phyloP scores from a whole-genome alignment of 2,113 vertebrate species.

The Microcebus murinus region DNA sequence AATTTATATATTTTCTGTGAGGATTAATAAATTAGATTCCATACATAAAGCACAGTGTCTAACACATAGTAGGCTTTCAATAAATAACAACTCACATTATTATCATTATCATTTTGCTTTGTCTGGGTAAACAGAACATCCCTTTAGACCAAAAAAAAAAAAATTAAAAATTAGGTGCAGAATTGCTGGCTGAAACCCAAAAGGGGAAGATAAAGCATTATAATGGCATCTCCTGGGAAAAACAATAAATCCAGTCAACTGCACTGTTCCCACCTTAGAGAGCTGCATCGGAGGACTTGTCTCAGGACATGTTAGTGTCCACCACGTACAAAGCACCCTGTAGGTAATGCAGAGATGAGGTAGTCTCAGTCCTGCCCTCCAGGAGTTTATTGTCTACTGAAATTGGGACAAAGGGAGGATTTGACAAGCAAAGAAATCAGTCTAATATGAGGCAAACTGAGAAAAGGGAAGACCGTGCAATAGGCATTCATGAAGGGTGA shows the following conservation, averaged over 20 bases:
- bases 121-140: not conserved
- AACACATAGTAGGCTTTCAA: constrained; percentile 45
- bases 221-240: constrained; percentile 75
- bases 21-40: not conserved
- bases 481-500: not conserved
- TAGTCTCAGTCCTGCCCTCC: not conserved
- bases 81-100: not conserved
- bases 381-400: not conserved
- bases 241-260: constrained; percentile 65
- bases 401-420: not conserved
- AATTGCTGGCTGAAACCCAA: constrained; percentile 63
- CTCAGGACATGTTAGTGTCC: not conserved
- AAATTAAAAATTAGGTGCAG: constrained; percentile 59
- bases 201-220: constrained; percentile 53
- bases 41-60: not conserved
- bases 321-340: not conserved
- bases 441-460: not conserved
- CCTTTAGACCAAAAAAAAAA: constrained; percentile 65
- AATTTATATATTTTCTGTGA: not conserved
- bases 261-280: not conserved
- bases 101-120: constrained; percentile 25
- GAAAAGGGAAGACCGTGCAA: not conserved
- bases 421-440: not conserved
- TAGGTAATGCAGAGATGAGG: not conserved
- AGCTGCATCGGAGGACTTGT: not conserved